Conservation (phyloP, 2,888 invertebrate genomes). For the Drosophila algonquin region DNA sequence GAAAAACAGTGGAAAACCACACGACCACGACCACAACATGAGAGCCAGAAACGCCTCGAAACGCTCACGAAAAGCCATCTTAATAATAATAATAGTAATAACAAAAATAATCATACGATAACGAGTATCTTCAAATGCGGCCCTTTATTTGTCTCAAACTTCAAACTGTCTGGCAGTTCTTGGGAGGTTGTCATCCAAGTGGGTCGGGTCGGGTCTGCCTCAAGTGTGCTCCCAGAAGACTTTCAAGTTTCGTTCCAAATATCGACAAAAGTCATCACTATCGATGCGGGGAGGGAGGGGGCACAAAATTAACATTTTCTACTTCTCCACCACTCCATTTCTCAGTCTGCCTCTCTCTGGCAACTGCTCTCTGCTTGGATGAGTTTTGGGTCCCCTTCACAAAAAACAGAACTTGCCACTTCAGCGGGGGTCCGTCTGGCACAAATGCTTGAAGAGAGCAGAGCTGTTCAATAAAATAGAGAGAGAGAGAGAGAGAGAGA, state of each 20-base stretch:
- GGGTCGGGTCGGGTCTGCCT: neutral
- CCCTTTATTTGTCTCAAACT: constrained; percentile 5
- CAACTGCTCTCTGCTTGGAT: constrained; percentile 13
- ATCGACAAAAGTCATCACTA: constrained; percentile 19
- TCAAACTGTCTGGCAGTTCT: neutral
- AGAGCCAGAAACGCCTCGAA: constrained; percentile 12
- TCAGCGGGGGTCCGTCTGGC: constrained; percentile 63
- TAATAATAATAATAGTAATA: constrained; percentile 12
- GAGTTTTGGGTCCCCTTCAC: constrained; percentile 17
- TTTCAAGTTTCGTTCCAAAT: constrained; percentile 6
- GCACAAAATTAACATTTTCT: constrained; percentile 61
- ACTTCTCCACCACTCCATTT: constrained; percentile 18
- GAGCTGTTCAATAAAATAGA: constrained; percentile 29
- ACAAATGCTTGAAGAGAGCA: constrained; percentile 21
- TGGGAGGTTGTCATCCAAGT: neutral
- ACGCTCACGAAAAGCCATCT: constrained; percentile 32
- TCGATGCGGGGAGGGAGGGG: constrained; percentile 18
- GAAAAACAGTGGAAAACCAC: constrained; percentile 47
- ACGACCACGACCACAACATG: constrained; percentile 61
- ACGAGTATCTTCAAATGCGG: constrained; percentile 35
- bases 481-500: neutral
- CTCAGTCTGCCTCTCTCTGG: neutral
- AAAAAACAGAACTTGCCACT: constrained; percentile 46
- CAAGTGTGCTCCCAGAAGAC: neutral
- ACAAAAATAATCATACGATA: too few species aligned